phyloP scores from a whole-genome alignment of 2,113 vertebrate genomes.

The Illadopsis cleaveri region DNA sequence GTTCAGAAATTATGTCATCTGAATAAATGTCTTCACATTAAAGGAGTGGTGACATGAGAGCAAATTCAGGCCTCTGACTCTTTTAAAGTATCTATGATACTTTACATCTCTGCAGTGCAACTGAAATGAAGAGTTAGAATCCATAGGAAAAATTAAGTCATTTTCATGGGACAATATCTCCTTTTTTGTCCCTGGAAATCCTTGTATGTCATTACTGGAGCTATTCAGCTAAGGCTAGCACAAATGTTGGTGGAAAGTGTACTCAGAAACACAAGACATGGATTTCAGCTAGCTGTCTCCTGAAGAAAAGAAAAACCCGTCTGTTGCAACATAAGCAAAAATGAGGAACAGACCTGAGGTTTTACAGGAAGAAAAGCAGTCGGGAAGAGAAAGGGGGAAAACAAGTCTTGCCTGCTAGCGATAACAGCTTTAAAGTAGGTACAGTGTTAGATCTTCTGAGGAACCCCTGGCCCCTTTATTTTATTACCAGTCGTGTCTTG shows the following conservation, averaged over 20 bases:
- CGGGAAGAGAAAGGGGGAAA: background rate
- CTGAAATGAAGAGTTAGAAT: background rate
- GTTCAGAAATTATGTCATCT: background rate
- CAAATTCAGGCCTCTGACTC: background rate
- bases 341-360: background rate
- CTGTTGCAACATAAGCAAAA: background rate
- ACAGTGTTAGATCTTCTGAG: slow-evolving; percentile 27
- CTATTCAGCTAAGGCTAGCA: background rate
- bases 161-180: background rate
- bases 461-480: slow-evolving; percentile 38
- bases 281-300: background rate
- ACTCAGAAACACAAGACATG: background rate
- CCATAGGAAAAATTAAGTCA: background rate
- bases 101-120: background rate
- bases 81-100: background rate
- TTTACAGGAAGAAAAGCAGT: background rate
- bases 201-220: background rate
- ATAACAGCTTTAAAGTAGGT: slow-evolving; percentile 19
- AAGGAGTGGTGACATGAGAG: background rate
- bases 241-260: background rate
- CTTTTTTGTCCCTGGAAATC: background rate
- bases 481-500: slow-evolving; percentile 58
- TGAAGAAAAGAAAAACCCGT: background rate
- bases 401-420: background rate
- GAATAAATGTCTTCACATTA: background rate